Conservation (phyloP, 2,113 vertebrate genomes). For the Rafetus swinhoei region DNA sequence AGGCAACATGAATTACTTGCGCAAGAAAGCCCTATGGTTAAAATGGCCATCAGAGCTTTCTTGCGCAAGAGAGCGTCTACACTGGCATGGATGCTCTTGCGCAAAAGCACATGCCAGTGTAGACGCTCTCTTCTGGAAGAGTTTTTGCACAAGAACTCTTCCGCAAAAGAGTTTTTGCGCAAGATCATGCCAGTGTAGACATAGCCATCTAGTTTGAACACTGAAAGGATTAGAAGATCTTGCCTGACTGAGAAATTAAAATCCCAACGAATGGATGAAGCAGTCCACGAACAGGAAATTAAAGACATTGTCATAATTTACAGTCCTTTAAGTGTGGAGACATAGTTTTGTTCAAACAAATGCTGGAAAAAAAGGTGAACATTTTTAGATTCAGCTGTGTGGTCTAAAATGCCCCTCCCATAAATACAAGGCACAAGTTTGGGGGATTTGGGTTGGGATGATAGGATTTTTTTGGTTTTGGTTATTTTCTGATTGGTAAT, state of each 20-base stretch:
- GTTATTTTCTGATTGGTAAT: conserved; percentile 32
- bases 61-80: too few relatives aligned
- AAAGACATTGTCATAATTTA: conserved; percentile 7
- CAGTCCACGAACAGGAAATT: conserved; percentile 27
- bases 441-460: neutral
- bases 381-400: conserved; percentile 19
- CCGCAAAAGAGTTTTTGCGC: too few relatives aligned
- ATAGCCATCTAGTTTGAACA: neutral
- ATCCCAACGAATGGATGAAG: neutral
- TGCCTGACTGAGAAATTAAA: neutral
- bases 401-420: conserved; percentile 6
- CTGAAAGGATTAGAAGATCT: conserved; percentile 12
- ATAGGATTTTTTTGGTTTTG: neutral
- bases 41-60: too few relatives aligned
- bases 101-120: too few relatives aligned
- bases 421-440: neutral
- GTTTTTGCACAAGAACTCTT: too few relatives aligned
- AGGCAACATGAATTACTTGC: too few relatives aligned
- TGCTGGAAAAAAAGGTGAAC: neutral
- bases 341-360: conserved; percentile 26
- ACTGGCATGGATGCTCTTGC: too few relatives aligned
- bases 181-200: too few relatives aligned
- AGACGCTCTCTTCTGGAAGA: too few relatives aligned
- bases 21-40: too few relatives aligned
- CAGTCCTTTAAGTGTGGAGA: neutral